These are phyloP conservation scores for Geotria australis DNA, from an alignment of 2,797 vertebrate species.

Conservation along the genomic window DNA sequence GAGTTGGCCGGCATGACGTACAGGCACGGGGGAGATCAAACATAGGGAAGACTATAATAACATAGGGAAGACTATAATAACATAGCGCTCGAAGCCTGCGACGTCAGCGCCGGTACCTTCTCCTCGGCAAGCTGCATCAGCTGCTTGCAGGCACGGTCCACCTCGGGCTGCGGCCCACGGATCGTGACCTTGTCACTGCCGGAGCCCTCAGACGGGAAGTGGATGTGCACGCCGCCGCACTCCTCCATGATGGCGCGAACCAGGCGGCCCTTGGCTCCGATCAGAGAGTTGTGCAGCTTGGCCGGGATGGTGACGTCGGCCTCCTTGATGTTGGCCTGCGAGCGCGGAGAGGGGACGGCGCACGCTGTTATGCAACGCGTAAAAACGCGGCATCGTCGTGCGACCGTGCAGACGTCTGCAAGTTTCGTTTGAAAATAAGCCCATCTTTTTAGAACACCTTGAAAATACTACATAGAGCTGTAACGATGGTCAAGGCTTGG, in stretches of 20 bases:
- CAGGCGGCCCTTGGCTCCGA: slow-evolving; percentile 82
- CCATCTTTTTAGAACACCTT: no score
- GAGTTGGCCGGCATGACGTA: not conserved
- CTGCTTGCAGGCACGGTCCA: slow-evolving; percentile 80
- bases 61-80: not conserved
- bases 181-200: slow-evolving; percentile 85
- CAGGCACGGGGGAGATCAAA: not conserved
- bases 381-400: no score
- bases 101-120: slow-evolving; percentile 25
- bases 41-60: not conserved
- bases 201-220: slow-evolving; percentile 83
- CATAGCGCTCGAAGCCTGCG: not conserved
- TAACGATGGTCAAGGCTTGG: no score
- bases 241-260: slow-evolving; percentile 98
- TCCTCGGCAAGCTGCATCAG: slow-evolving; percentile 84
- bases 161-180: slow-evolving; percentile 61
- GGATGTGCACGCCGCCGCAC: slow-evolving; percentile 88
- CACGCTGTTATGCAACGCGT: not conserved
- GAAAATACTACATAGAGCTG: no score
- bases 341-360: not conserved
- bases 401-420: no score
- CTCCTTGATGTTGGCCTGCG: slow-evolving; percentile 75
- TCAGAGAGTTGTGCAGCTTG: slow-evolving; percentile 82
- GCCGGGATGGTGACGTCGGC: slow-evolving; percentile 80
- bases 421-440: no score